Evolutionary conservation across 2,888 invertebrate species (phyloP).

Genomic region (Dione vanillae): DNA sequence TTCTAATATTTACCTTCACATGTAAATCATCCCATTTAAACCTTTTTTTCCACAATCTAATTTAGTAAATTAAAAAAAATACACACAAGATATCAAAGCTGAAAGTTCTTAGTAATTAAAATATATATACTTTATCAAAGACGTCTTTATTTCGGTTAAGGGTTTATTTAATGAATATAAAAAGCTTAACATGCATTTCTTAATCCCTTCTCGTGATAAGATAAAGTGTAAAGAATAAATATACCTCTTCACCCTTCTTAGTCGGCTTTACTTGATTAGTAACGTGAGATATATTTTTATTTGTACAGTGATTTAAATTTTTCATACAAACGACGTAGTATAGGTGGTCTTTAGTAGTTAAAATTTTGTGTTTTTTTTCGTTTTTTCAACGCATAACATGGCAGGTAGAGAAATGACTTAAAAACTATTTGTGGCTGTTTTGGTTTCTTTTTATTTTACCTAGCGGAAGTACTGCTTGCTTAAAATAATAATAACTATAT

Average conservation of each 20-base stretch:
- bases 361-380: too few species aligned
- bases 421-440: too few species aligned
- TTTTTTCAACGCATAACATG: too few species aligned
- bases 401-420: too few species aligned
- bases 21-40: too few species aligned
- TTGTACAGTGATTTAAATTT: neutral
- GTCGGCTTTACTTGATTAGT: conserved; percentile 5
- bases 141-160: conserved; percentile 31
- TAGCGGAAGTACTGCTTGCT: too few species aligned
- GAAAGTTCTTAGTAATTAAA: conserved; percentile 23
- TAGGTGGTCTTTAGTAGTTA: neutral
- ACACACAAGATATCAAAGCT: neutral
- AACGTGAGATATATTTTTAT: neutral
- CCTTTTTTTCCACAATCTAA: too few species aligned
- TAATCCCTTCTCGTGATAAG: conserved; percentile 28
- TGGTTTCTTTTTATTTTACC: too few species aligned
- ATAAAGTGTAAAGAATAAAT: conserved; percentile 27
- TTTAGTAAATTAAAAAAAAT: neutral
- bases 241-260: conserved; percentile 28
- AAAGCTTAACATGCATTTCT: conserved; percentile 24
- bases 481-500: too few species aligned
- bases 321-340: neutral
- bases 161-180: conserved; percentile 35
- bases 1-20: too few species aligned
- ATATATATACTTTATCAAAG: conserved; percentile 25